These are phyloP conservation scores for Vanessa tameamea DNA, from an alignment of 1,140 invertebrate genomes.

Conservation along the genomic window DNA sequence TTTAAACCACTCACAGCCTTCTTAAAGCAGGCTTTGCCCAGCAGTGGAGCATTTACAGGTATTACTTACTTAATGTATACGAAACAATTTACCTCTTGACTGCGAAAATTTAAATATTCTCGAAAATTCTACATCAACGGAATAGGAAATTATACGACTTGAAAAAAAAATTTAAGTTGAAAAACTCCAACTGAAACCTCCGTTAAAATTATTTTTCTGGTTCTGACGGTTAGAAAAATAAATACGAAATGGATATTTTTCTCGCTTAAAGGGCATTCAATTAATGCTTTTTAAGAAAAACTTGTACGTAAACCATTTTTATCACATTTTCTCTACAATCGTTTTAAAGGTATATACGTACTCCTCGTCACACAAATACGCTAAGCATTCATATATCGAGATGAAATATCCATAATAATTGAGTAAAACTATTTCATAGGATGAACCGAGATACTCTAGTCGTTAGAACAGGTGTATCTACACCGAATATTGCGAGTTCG, in stretches of 20 bases:
- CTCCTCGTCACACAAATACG: too few relatives aligned
- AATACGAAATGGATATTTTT: slow-evolving; percentile 12
- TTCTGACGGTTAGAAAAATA: neutral
- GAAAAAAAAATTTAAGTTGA: neutral
- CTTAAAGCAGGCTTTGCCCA: too few relatives aligned
- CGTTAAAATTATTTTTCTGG: slow-evolving; percentile 3
- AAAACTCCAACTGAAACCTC: neutral
- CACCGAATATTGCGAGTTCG: too few relatives aligned
- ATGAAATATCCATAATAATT: too few relatives aligned
- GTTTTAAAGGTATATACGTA: too few relatives aligned
- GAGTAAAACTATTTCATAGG: too few relatives aligned
- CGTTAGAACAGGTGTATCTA: too few relatives aligned
- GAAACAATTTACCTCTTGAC: neutral
- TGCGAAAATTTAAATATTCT: neutral
- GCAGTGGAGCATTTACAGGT: too few relatives aligned
- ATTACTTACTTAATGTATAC: neutral
- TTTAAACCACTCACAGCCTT: too few relatives aligned
- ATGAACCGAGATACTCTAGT: too few relatives aligned
- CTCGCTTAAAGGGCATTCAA: neutral
- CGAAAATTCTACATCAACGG: neutral
- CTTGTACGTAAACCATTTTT: neutral
- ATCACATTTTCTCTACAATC: neutral
- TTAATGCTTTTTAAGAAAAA: slow-evolving; percentile 2
- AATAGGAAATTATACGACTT: neutral
- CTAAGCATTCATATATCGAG: too few relatives aligned